These are phyloP conservation scores for Nematostella vectensis DNA, from an alignment of 92 coral and sea anemone genomes.

Conservation along the genomic window DNA sequence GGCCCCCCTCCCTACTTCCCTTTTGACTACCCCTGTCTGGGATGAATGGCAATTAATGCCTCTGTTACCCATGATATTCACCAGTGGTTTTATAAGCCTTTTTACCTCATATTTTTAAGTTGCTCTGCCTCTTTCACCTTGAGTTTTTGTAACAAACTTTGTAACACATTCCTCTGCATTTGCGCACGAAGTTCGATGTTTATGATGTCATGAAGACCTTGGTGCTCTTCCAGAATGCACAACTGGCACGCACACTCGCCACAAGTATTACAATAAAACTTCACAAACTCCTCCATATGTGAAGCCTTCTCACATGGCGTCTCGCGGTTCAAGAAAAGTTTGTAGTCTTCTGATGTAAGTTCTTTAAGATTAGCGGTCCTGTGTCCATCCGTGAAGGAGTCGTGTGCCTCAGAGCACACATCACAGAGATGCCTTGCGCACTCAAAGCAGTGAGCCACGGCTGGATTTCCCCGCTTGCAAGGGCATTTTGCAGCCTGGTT, in stretches of 20 bases:
- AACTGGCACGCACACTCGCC: constrained; percentile 1
- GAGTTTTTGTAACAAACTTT: neutral
- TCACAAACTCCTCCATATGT: constrained; percentile 4
- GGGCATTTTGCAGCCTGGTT: neutral
- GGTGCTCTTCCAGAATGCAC: constrained; percentile 3
- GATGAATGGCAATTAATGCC: too few species aligned
- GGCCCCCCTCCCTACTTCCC: too few species aligned
- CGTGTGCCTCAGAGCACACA: neutral
- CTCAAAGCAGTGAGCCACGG: neutral
- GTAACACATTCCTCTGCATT: neutral
- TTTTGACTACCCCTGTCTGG: too few species aligned
- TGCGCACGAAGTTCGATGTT: neutral
- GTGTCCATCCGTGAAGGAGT: neutral
- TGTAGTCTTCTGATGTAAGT: neutral
- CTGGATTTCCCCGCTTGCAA: neutral
- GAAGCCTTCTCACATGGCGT: neutral
- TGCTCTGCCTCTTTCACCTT: neutral
- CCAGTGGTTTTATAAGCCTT: too few species aligned
- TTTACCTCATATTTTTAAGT: neutral
- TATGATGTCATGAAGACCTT: constrained; percentile 2
- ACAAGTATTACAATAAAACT: constrained; percentile 12
- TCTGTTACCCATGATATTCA: too few species aligned
- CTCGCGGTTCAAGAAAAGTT: neutral
- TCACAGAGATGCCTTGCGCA: constrained; percentile 1
- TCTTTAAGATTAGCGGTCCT: neutral